Conservation (phyloP, 2,113 vertebrate species). For the Echinops telfairi region DNA sequence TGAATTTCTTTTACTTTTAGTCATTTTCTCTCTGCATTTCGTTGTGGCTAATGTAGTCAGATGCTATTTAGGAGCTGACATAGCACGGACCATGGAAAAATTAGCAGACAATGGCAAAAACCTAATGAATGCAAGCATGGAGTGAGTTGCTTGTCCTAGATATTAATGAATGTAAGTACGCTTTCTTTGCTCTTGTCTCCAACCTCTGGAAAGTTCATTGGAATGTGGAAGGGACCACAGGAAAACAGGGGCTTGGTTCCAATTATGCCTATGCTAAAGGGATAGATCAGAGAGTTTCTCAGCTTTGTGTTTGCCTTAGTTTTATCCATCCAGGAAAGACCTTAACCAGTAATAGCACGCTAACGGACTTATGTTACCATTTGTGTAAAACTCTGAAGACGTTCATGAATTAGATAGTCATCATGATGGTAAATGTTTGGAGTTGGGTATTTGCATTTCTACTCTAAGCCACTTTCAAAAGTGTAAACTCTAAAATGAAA, state of each 20-base stretch:
- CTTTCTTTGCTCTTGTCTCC: not conserved
- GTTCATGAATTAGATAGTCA: not conserved
- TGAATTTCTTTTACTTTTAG: not conserved
- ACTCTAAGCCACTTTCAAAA: not conserved
- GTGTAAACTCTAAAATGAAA: not conserved
- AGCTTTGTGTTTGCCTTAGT: not conserved
- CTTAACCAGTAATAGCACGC: not conserved
- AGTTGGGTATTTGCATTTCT: not conserved
- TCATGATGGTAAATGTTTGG: not conserved
- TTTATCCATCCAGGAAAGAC: not conserved
- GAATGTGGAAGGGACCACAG: not conserved
- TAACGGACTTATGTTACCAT: not conserved
- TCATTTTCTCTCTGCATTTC: not conserved
- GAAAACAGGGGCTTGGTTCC: not conserved
- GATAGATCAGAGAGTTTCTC: not conserved
- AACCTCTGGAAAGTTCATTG: not conserved
- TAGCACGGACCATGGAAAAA: not conserved
- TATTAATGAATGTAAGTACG: not conserved
- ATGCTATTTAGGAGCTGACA: not conserved
- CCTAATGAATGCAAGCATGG: not conserved
- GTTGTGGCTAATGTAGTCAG: not conserved
- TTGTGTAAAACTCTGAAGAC: not conserved
- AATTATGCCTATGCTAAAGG: not conserved
- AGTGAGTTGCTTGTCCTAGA: not conserved
- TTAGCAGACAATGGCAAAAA: not conserved